phyloP scores from a whole-genome alignment of 2,888 invertebrate genomes.

The Stenodema calcarata region DNA sequence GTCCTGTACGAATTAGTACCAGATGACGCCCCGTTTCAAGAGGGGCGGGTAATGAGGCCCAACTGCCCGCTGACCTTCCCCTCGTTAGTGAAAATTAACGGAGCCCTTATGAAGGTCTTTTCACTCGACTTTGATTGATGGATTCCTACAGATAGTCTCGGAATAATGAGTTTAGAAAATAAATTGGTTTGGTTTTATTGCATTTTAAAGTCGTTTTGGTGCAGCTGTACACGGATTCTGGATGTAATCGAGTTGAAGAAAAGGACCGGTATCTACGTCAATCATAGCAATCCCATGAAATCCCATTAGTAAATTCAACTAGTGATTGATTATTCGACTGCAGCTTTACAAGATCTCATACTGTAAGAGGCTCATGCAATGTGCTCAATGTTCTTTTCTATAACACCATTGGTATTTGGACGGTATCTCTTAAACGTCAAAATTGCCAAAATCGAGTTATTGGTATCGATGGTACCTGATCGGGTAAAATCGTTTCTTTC shows the following conservation, averaged over 20 bases:
- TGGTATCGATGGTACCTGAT: too few relatives aligned
- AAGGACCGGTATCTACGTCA: too few relatives aligned
- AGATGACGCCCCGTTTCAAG: constrained; percentile 12
- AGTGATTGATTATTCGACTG: too few relatives aligned
- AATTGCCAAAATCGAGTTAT: too few relatives aligned
- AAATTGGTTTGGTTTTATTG: not conserved
- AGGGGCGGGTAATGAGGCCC: not conserved
- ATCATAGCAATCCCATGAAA: too few relatives aligned
- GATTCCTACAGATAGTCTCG: not conserved
- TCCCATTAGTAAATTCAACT: too few relatives aligned
- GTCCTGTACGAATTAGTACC: constrained; percentile 36
- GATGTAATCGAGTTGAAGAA: not conserved
- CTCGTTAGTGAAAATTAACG: constrained; percentile 41
- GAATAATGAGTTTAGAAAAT: not conserved
- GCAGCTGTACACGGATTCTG: not conserved
- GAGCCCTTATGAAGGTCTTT: constrained; percentile 10
- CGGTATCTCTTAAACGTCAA: too few relatives aligned
- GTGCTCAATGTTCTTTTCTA: too few relatives aligned
- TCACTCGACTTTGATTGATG: constrained; percentile 3
- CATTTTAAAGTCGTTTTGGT: not conserved
- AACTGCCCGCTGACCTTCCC: constrained; percentile 30
- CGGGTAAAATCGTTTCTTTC: too few relatives aligned
- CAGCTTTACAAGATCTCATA: too few relatives aligned
- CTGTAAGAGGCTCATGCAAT: too few relatives aligned
- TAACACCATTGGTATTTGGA: too few relatives aligned